Evolutionary conservation across 2,113 vertebrate genomes (phyloP).

Genomic region (Macaca fascicularis): T2T-MFA8v1.1 NC_088395.1:16465501-16466000

Average conservation of each 20-base stretch:
- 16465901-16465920: no score
- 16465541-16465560: neutral
- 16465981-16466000: no score
- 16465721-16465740: neutral
- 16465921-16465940: no score
- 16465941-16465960: no score
- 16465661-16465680: neutral
- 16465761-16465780: neutral
- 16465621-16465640: neutral
- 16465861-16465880: no score
- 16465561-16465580: conserved; percentile 4
- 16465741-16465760: conserved; percentile 33
- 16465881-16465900: no score
- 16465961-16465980: no score
- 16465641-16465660: neutral
- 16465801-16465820: neutral
- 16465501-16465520: conserved; percentile 39
- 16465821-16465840: no score
- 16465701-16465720: neutral
- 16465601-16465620: neutral
- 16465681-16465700: neutral
- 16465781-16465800: neutral
- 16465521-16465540: neutral
- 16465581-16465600: conserved; percentile 4
- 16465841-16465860: no score